These are phyloP conservation scores for Brachionus rubens DNA, from an alignment of 1,140 invertebrate species.

Conservation along the genomic window DNA sequence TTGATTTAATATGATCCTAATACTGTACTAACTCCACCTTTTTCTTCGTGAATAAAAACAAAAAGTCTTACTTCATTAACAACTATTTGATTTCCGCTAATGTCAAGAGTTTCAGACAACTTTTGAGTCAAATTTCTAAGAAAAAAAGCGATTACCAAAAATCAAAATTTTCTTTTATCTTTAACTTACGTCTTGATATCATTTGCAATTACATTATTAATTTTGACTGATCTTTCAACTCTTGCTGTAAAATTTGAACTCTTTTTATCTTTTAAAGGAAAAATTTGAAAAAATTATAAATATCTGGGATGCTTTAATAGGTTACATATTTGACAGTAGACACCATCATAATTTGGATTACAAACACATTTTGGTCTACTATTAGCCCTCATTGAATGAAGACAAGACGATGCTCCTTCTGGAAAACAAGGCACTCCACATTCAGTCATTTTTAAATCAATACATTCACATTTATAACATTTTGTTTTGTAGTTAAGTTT, in stretches of 20 bases:
- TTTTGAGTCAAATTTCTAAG: constrained; percentile 21
- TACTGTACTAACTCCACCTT: too few relatives aligned
- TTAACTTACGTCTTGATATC: constrained; percentile 5
- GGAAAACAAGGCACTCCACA: constrained; percentile 44
- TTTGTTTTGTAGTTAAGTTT: constrained; percentile 11
- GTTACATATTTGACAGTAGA: constrained; percentile 43
- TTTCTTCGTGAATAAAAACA: too few relatives aligned
- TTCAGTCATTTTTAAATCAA: constrained; percentile 36
- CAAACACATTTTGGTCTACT: constrained; percentile 43
- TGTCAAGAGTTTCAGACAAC: not conserved
- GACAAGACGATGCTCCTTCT: constrained; percentile 7
- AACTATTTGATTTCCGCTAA: constrained; percentile 7
- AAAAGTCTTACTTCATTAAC: constrained; percentile 35
- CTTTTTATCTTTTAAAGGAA: constrained; percentile 18
- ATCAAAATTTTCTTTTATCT: not conserved
- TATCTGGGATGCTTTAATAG: not conserved
- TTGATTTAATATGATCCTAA: too few relatives aligned
- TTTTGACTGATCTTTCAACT: constrained; percentile 16
- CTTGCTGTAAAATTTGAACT: constrained; percentile 27
- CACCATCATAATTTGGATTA: constrained; percentile 18
- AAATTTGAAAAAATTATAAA: constrained; percentile 7
- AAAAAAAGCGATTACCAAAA: not conserved
- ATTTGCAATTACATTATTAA: not conserved
- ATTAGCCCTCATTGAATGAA: constrained; percentile 40
- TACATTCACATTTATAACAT: constrained; percentile 46